A percentile compares a stretch with the other conserved stretches of the same genome.
These are phyloP conservation scores for Agrilus cyanescens DNA, from an alignment of 2,888 invertebrate species.

Conservation along the genomic window DNA sequence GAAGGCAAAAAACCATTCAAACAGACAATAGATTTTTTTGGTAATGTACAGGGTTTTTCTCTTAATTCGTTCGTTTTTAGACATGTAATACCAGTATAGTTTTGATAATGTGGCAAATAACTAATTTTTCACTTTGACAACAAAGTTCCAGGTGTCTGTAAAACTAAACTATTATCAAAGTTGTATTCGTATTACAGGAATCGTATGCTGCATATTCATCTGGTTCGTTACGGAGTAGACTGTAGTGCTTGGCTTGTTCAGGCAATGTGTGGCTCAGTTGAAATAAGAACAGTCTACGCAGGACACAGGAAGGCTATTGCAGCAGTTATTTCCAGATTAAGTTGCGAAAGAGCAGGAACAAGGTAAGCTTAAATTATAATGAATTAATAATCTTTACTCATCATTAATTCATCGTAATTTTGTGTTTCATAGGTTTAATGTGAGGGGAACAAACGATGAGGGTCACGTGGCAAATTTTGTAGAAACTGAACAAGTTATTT, in stretches of 20 bases:
- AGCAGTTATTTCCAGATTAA: constrained; percentile 89
- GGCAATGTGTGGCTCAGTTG: constrained; percentile 95
- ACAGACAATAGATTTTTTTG: constrained; percentile 97
- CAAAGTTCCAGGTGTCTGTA: no score
- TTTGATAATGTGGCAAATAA: no score
- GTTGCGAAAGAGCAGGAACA: constrained; percentile 96
- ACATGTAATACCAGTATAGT: neutral
- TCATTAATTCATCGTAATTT: no score
- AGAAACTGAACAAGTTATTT: constrained; percentile 97
- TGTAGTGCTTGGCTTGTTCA: constrained; percentile 86
- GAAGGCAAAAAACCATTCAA: constrained; percentile 62
- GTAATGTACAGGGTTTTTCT: constrained; percentile 38
- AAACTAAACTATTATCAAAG: no score
- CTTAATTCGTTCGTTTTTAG: neutral
- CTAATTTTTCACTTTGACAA: no score
- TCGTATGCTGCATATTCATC: constrained; percentile 85
- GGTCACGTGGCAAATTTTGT: constrained; percentile 99
- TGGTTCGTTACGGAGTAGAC: constrained; percentile 84
- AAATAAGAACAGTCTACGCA: constrained; percentile 96
- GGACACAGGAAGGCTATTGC: constrained; percentile 89
- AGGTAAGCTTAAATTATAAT: constrained; percentile 34
- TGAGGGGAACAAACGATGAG: constrained; percentile 97
- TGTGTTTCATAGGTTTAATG: constrained; percentile 63
- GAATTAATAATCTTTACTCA: no score
- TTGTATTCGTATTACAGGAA: constrained; percentile 49